phyloP scores from a whole-genome alignment of 2,888 invertebrate species.

The Plusia festucae region DNA sequence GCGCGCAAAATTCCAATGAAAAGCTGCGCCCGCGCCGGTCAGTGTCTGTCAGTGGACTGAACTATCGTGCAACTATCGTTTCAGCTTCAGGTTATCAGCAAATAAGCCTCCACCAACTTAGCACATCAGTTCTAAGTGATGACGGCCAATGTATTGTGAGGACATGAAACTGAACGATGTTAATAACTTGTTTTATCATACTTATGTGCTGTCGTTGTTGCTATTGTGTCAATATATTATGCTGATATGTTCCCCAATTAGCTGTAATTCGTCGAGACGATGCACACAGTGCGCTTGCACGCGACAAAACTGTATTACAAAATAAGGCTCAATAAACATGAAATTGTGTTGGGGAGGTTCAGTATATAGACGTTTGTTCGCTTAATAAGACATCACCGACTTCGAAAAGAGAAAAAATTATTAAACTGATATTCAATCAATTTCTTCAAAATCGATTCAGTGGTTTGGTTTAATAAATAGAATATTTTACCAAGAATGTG shows the following conservation, averaged over 20 bases:
- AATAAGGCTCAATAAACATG: slow-evolving; percentile 24
- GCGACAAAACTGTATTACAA: not conserved
- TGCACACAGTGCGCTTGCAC: slow-evolving; percentile 18
- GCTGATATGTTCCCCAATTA: slow-evolving; percentile 31
- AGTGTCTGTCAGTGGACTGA: slow-evolving; percentile 66
- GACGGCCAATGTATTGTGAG: slow-evolving; percentile 54
- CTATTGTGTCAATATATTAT: slow-evolving; percentile 25
- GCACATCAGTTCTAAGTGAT: slow-evolving; percentile 60
- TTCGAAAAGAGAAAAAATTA: no score
- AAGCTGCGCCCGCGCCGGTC: slow-evolving; percentile 62
- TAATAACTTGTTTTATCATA: slow-evolving; percentile 44
- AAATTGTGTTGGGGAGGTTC: slow-evolving; percentile 15
- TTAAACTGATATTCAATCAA: no score
- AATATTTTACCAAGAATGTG: no score
- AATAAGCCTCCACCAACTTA: slow-evolving; percentile 64
- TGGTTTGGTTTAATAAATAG: no score
- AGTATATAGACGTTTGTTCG: slow-evolving; percentile 1
- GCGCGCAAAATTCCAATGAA: slow-evolving; percentile 32
- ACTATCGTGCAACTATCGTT: slow-evolving; percentile 59
- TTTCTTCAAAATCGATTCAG: no score
- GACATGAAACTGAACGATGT: slow-evolving; percentile 39
- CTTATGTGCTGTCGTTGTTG: slow-evolving; percentile 26
- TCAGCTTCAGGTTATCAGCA: slow-evolving; percentile 58
- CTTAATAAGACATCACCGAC: not conserved
- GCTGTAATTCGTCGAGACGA: slow-evolving; percentile 21